Evolutionary conservation across 2,113 vertebrate genomes (phyloP).

Genomic region (Pseudopipra pipra): DNA sequence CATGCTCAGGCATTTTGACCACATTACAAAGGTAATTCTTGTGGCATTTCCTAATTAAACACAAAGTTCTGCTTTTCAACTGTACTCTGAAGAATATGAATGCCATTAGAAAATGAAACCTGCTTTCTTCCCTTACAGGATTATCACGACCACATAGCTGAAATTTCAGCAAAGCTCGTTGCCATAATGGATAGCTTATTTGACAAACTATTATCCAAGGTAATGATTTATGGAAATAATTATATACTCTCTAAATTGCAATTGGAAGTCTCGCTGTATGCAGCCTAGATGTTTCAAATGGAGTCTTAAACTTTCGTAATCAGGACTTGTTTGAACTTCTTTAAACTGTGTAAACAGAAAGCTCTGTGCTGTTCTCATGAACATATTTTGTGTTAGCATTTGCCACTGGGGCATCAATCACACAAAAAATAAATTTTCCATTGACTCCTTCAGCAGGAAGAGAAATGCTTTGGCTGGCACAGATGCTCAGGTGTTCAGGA

Average conservation of each 20-base stretch:
- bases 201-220: constrained; percentile 94
- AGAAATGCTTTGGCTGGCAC: neutral
- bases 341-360: neutral
- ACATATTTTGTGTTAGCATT: neutral
- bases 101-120: constrained; percentile 30
- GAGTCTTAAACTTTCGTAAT: neutral
- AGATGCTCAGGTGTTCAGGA: neutral
- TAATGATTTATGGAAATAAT: constrained; percentile 69
- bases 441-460: neutral
- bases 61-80: neutral
- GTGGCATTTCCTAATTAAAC: neutral
- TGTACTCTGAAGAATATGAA: neutral
- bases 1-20: constrained; percentile 94
- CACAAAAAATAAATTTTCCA: rapidly evolving
- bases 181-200: constrained; percentile 98
- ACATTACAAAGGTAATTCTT: constrained; percentile 93
- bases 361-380: neutral
- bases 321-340: neutral
- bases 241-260: neutral
- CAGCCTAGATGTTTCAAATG: neutral
- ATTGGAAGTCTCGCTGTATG: neutral
- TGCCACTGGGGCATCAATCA: neutral
- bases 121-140: constrained; percentile 82
- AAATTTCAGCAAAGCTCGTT: constrained; percentile 96
- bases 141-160: constrained; percentile 95